phyloP scores from a whole-genome alignment of 2,888 invertebrate genomes.

The Caenorhabditis sp. region DNA sequence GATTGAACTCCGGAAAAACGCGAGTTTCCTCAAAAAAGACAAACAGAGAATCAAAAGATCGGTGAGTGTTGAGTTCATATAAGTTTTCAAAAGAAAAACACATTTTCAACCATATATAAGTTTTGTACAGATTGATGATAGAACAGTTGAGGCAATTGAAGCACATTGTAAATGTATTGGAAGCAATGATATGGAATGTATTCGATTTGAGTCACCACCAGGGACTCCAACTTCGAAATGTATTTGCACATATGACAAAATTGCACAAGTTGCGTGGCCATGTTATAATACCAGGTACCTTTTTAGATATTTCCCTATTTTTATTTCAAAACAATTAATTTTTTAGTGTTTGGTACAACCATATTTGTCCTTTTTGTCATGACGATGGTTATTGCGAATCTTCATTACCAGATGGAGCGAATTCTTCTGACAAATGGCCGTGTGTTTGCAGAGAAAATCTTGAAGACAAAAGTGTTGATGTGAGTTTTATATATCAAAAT shows the following conservation, averaged over 20 bases:
- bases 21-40: slow-evolving; percentile 10
- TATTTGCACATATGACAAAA: slow-evolving; percentile 56
- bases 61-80: slow-evolving; percentile 14
- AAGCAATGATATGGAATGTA: slow-evolving; percentile 60
- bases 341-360: slow-evolving; percentile 60
- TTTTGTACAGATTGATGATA: slow-evolving; percentile 26
- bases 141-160: slow-evolving; percentile 57
- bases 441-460: slow-evolving; percentile 55
- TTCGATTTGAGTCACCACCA: slow-evolving; percentile 58
- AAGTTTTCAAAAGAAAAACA: neutral
- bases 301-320: neutral
- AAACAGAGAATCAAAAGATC: slow-evolving; percentile 31
- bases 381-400: slow-evolving; percentile 57
- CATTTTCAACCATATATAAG: neutral
- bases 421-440: slow-evolving; percentile 34
- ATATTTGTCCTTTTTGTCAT: slow-evolving; percentile 53
- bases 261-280: slow-evolving; percentile 56
- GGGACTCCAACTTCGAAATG: slow-evolving; percentile 55
- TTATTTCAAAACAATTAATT: neutral
- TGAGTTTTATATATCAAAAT: slow-evolving; percentile 12
- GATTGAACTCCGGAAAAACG: slow-evolving; percentile 33
- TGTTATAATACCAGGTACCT: slow-evolving; percentile 54
- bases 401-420: slow-evolving; percentile 20
- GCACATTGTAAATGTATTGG: slow-evolving; percentile 62
- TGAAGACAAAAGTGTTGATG: slow-evolving; percentile 29